Conservation (phyloP, 2,113 vertebrate species). For the Desmodus rotundus region DNA sequence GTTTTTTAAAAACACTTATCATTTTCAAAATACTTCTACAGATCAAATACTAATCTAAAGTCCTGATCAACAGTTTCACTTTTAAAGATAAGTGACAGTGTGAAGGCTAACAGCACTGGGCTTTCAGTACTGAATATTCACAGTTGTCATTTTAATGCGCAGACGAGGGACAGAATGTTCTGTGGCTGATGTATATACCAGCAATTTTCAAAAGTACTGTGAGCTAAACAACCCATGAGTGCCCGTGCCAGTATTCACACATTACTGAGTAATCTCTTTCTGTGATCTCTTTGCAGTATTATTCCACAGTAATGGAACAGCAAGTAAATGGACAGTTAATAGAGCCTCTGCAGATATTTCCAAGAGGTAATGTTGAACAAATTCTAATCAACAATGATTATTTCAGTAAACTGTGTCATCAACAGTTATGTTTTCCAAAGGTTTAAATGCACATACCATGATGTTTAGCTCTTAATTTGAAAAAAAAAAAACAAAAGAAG, state of each 20-base stretch:
- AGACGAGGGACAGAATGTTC: background rate
- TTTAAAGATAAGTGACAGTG: constrained; percentile 24
- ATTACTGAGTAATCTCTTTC: constrained; percentile 70
- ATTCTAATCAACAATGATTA: constrained; percentile 74
- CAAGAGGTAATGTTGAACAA: constrained; percentile 85
- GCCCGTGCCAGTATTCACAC: constrained; percentile 50
- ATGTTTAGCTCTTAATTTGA: constrained; percentile 76
- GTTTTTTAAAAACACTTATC: background rate
- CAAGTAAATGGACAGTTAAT: constrained; percentile 94
- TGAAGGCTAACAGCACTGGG: background rate
- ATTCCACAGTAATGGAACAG: constrained; percentile 95
- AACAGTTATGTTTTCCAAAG: constrained; percentile 74
- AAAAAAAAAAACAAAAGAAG: constrained; percentile 64
- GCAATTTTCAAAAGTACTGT: constrained; percentile 32
- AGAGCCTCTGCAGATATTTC: constrained; percentile 98
- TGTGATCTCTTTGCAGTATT: constrained; percentile 89
- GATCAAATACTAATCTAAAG: background rate
- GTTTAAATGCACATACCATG: constrained; percentile 73
- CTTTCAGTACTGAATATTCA: background rate
- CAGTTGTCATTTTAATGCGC: background rate
- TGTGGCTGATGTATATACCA: background rate
- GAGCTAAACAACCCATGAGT: constrained; percentile 42
- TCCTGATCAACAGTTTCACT: constrained; percentile 60
- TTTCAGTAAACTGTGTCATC: constrained; percentile 71
- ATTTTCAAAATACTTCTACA: constrained; percentile 43